Base-by-base conservation (phyloP, 2,888 invertebrate genomes). In the Melanotus villosus region DNA sequence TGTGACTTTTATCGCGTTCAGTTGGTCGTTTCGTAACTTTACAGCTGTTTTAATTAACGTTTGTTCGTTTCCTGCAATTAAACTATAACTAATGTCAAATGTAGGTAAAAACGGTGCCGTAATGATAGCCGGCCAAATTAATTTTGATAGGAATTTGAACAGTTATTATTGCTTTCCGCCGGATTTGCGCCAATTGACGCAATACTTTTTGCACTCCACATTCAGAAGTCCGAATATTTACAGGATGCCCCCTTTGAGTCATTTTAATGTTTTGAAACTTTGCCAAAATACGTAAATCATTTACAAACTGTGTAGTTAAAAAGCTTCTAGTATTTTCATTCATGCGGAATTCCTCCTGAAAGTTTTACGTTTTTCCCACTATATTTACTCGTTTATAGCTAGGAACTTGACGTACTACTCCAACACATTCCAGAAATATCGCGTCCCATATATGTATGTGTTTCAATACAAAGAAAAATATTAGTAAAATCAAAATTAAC, bases 11-110 rank as follows among this genome's bases (percentile, higher is more conserved):
- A 62, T 36, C 14, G n/a, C 56, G 6, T 36, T 43, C 56, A 67
- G 71, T 38, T 9, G 32, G 23, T 9, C 30, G 26, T 54, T 34
- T 54, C 19, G 23, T 7, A 21, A 23, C 7, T 47, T 47, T 23
- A 19, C 18, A 9, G 19, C 18, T 18, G 36, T 30, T 32, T 18
- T 50, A 73, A 59, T 70, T 69, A 79, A 78, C 77, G 16, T 14
- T 14, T 41, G 14, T 18, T 41, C 41, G 6, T n/a, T 32, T 32
- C 6, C 32, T 9, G 10, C 1, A 5, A 1, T 32, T 7, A 10
- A 10, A 32, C 32, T 7, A n/a, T 38, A 2, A 12, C 3, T n/a
- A 14, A 9, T 38, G 10, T n/a, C 10, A 3, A 2, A 38, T 4
- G 14, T 38, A 5, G 12, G 5, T 12, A 14, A 12, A 12, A 12